Evolutionary conservation across 2,797 vertebrate species (phyloP), one percentile per base, ranked within the genome.

Genomic region (Tiaroga cobitis): DNA sequence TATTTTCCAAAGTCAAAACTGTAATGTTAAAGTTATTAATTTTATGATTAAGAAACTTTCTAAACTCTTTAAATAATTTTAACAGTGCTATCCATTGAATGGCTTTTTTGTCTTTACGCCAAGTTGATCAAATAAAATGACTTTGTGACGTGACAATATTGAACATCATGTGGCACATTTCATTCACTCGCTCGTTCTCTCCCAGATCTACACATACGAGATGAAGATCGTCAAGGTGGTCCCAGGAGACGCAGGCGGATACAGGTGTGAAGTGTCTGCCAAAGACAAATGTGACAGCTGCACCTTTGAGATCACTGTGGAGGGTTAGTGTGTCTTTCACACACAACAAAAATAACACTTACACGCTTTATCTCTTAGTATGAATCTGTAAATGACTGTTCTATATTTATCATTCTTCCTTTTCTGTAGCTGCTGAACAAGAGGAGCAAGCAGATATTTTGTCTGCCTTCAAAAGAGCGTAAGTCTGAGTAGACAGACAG

Each of bases 261-360:
- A 97, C 92, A 96, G 97, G 83, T 96, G 96, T 41, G 97, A 98
- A 89, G 95, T 98, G 87, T 91, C 95, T 5, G 89, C 94, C 59
- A 97, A 98, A 92, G 96, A 98, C 85, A 92, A 93, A 89, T 97
- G 95, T 56, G 97, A 98, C 93, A 97, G 96, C 93, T 95, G 93
- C 86, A 89, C 89, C 74, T 98, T 98, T 88, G 96, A 94, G 86
- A 89, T 98, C 83, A 88, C 95, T 0, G 95, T 97, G 76, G 96
- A 97, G 92, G 91, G 97, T 97, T 89, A 91, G 93, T 88, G 80
- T 26, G 46, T 19, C 11, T 68, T 41, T 80, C 29, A 68, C 80
- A 75, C 56, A 75, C 56, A 67, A 54, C 41, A 81, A 51, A 68
- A 24, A n/a, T 87, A 39, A 43, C 56, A 46, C 79, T n/a, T 26